A percentile compares a stretch with the other conserved stretches of the same genome.
phyloP scores from a whole-genome alignment of 2,888 invertebrate genomes.

The Colostygia pectinataria region DNA sequence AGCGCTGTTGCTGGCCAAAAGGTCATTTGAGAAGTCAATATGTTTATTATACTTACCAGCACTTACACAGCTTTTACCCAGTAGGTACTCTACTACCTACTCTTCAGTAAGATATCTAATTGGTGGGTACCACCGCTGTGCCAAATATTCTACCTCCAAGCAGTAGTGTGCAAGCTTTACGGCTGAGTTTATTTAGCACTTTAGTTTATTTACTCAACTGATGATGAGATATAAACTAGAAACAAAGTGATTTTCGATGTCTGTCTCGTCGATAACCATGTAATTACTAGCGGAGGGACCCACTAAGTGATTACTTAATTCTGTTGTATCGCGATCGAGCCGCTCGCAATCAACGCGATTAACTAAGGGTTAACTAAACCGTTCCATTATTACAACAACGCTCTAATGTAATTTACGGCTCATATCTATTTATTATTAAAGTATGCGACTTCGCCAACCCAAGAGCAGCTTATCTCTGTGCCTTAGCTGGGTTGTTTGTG shows the following conservation, averaged over 20 bases:
- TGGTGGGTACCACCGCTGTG: too few species aligned
- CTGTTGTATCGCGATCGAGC: conserved; percentile 55
- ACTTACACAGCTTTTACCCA: too few species aligned
- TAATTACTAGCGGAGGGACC: conserved; percentile 46
- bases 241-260: conserved; percentile 15
- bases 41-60: too few species aligned
- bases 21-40: conserved; percentile 4
- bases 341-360: conserved; percentile 71
- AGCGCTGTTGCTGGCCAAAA: conserved; percentile 5
- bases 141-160: too few species aligned
- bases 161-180: too few species aligned
- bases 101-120: too few species aligned
- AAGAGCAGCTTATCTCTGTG: too few species aligned
- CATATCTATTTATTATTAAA: conserved; percentile 27
- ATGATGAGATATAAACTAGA: conserved; percentile 8
- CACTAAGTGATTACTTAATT: conserved; percentile 76
- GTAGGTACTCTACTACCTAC: too few species aligned
- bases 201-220: neutral
- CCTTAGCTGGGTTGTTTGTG: too few species aligned
- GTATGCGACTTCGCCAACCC: conserved; percentile 1
- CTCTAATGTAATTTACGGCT: conserved; percentile 31
- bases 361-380: conserved; percentile 66
- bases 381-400: conserved; percentile 52
- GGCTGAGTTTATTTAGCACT: too few species aligned
- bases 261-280: conserved; percentile 30